Base-by-base conservation (phyloP, 1,140 invertebrate species). In the Adoxophyes honmai region DNA sequence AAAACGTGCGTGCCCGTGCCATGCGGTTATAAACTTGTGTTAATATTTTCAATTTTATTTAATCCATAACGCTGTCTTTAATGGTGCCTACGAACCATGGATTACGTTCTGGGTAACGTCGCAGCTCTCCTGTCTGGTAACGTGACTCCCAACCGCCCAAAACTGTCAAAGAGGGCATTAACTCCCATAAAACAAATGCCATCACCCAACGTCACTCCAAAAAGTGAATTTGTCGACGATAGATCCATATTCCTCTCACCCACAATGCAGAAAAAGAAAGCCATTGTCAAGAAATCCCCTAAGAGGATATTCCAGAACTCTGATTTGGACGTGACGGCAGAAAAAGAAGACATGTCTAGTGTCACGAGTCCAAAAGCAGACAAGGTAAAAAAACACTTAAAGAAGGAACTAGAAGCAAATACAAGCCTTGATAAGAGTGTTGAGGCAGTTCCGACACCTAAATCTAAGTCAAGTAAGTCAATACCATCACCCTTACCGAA, bases 141-240 rank as follows among this genome's bases (percentile, higher is more conserved):
- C 42, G 82, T 87, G 0, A 88, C 86, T 1, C 86, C 86, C 5
- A 86, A 77, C 52, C 63, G 86, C 0, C 86, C 86, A n/a, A 86
- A 73, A 69, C 54, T 75, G 10, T 21, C 73, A 2, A 81, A 68
- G 55, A 75, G 66, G 62, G 81, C 86, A 0, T 34, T 79, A 59
- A 86, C 86, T 16, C 86, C 86, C 2, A 81, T 67, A 39, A 88
- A 88, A 78, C 83, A 87, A 14, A 82, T 80, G 52, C 73, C 70
- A n/a, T 88, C 86, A 0, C 86, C 86, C 0, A 85, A 88, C 53
- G 86, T 88, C 21, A 88, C 86, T 6, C 86, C 86, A 0, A 86
- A 86, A 67, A 83, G 83, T 68, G 77, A 86, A 53, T 64, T 75
- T 10, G 70, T 80, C 2, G 75, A 78, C 13, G 86, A 87, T 59